phyloP scores from a whole-genome alignment of 1,140 invertebrate species.

The Cylas formicarius region DNA sequence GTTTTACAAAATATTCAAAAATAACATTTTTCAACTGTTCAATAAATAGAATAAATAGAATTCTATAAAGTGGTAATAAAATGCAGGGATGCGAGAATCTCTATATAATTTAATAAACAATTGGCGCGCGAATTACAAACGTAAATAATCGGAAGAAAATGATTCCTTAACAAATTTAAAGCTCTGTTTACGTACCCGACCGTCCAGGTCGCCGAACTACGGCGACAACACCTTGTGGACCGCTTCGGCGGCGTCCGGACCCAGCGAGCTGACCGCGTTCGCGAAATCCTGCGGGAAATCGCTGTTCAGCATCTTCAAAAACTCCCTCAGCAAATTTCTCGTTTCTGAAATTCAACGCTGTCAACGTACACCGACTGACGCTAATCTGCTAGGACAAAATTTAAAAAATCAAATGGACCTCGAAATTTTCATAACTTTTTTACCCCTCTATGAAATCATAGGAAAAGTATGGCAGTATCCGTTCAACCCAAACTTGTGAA shows the following conservation, averaged over 20 bases:
- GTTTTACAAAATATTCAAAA: no score
- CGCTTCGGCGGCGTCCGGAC: conserved; percentile 38
- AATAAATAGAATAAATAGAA: no score
- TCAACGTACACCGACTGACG: conserved; percentile 1
- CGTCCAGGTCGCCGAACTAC: conserved; percentile 8
- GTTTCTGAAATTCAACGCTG: conserved; percentile 42
- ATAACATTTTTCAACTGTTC: no score
- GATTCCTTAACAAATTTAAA: no score
- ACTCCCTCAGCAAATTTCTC: conserved; percentile 43
- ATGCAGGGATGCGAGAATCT: no score
- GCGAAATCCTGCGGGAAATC: conserved; percentile 53
- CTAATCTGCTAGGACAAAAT: conserved; percentile 6
- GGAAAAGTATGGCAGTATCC: conserved; percentile 12
- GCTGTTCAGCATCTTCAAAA: conserved; percentile 47
- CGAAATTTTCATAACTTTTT: conserved; percentile 4
- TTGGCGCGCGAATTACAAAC: no score
- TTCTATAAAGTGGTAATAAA: no score
- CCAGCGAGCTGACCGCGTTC: conserved; percentile 38
- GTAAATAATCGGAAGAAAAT: no score
- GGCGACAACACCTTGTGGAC: conserved; percentile 37
- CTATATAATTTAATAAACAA: no score
- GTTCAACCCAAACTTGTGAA: not conserved
- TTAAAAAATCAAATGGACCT: conserved; percentile 15
- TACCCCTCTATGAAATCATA: conserved; percentile 23
- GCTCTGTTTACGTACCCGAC: no score